Evolutionary conservation across 2,113 vertebrate species (phyloP).

Genomic region (Rhombomys opimus): DNA sequence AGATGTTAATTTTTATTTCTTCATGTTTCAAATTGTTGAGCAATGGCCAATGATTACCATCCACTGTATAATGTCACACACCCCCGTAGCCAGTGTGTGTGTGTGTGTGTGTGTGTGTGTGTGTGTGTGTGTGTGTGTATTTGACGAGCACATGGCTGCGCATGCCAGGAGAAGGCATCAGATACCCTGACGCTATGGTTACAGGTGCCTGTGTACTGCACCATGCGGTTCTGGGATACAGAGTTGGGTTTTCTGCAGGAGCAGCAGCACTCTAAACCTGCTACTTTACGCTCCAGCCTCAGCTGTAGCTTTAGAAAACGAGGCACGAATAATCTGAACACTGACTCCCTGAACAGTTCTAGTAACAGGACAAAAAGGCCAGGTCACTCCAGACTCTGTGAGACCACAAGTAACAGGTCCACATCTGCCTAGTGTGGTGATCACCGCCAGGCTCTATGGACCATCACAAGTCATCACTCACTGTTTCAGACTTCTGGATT

Average conservation of each 20-base stretch:
- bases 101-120: neutral
- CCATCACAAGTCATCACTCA: conserved; percentile 72
- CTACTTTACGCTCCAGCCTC: neutral
- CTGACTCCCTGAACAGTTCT: conserved; percentile 31
- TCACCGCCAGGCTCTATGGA: neutral
- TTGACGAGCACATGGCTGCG: neutral
- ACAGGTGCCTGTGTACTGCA: neutral
- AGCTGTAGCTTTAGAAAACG: conserved; percentile 46
- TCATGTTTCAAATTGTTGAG: conserved; percentile 49
- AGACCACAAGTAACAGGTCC: conserved; percentile 17
- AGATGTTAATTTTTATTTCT: conserved; percentile 60
- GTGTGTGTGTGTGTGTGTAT: neutral
- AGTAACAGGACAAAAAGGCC: conserved; percentile 43
- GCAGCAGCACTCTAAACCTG: neutral
- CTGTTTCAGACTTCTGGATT: conserved; percentile 79
- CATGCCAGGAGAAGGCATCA: neutral
- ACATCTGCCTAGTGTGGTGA: conserved; percentile 10
- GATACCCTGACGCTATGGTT: neutral
- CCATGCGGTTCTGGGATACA: neutral
- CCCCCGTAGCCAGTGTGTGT: conserved; percentile 43
- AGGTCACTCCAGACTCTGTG: conserved; percentile 27
- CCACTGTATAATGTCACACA: conserved; percentile 25
- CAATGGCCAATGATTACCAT: neutral
- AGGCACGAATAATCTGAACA: conserved; percentile 33
- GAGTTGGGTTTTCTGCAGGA: neutral